Evolutionary conservation across 2,797 vertebrate genomes (phyloP).

Genomic region (Eidolon dupreanum): DNA sequence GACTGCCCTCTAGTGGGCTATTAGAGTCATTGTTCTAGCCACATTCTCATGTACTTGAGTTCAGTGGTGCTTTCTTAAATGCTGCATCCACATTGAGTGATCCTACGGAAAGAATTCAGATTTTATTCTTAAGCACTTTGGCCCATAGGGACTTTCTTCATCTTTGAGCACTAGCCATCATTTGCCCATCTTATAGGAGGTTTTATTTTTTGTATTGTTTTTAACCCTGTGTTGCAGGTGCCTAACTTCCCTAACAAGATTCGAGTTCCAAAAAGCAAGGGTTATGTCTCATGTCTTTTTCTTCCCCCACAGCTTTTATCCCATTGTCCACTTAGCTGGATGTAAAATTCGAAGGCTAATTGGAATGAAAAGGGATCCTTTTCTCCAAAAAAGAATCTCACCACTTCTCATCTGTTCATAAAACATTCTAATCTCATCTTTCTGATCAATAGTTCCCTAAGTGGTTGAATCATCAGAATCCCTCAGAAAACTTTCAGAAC

Average conservation of each 20-base stretch:
- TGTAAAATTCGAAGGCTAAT: background rate
- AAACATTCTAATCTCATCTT: slow-evolving; percentile 23
- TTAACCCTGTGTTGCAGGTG: background rate
- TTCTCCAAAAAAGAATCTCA: background rate
- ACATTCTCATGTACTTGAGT: fast-evolving
- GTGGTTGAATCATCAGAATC: slow-evolving; percentile 43
- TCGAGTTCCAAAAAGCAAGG: background rate
- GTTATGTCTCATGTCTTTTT: background rate
- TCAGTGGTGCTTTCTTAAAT: background rate
- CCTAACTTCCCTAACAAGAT: background rate
- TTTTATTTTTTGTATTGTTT: background rate
- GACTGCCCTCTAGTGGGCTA: slow-evolving; percentile 89
- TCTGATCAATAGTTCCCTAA: slow-evolving; percentile 36
- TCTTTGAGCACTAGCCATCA: background rate
- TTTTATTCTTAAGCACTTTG: background rate
- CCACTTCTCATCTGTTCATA: slow-evolving; percentile 30
- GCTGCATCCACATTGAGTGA: background rate
- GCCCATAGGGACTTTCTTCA: background rate
- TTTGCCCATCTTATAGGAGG: background rate
- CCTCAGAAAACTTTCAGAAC: slow-evolving; percentile 50
- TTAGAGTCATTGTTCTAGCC: background rate
- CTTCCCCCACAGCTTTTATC: background rate
- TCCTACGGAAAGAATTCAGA: background rate
- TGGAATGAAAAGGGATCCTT: background rate
- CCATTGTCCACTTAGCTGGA: background rate